Percentiles rank a stretch among this genome's conserved stretches.
phyloP scores from a whole-genome alignment of 2,797 vertebrate genomes.

The Neosilurus mollespiculum region DNA sequence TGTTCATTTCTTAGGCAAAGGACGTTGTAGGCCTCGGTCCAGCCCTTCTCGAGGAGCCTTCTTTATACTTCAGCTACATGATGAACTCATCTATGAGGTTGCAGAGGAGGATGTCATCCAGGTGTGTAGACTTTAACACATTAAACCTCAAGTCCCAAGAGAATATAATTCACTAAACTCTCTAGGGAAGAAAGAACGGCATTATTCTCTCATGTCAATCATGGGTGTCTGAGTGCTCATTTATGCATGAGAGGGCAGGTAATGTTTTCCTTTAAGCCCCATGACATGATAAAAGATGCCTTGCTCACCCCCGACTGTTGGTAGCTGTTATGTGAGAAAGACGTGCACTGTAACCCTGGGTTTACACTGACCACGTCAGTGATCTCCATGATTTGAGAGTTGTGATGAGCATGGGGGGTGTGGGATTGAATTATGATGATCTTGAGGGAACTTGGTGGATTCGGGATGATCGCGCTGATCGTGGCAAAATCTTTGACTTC shows the following conservation, averaged over 20 bases:
- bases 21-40: conserved; percentile 56
- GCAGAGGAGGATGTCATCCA: conserved; percentile 86
- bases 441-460: no score
- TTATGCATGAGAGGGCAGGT: neutral
- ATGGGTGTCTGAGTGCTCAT: neutral
- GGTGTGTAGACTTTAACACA: conserved; percentile 69
- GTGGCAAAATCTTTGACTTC: no score
- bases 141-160: neutral
- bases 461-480: no score
- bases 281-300: neutral
- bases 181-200: neutral
- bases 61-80: conserved; percentile 94
- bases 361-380: no score
- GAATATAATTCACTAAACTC: neutral
- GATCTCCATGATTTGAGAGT: no score
- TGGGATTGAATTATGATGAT: no score
- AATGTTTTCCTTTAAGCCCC: neutral
- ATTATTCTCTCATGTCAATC: neutral
- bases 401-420: no score
- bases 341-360: no score
- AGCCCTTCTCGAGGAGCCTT: conserved; percentile 78
- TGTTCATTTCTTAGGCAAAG: conserved; percentile 50
- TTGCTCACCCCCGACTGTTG: neutral
- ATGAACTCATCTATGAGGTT: conserved; percentile 95
- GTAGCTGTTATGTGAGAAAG: neutral